Evolutionary conservation across 2,113 vertebrate genomes (phyloP), one percentile per base, ranked within the genome.

Genomic region (Hemibagrus wyckioides): DNA sequence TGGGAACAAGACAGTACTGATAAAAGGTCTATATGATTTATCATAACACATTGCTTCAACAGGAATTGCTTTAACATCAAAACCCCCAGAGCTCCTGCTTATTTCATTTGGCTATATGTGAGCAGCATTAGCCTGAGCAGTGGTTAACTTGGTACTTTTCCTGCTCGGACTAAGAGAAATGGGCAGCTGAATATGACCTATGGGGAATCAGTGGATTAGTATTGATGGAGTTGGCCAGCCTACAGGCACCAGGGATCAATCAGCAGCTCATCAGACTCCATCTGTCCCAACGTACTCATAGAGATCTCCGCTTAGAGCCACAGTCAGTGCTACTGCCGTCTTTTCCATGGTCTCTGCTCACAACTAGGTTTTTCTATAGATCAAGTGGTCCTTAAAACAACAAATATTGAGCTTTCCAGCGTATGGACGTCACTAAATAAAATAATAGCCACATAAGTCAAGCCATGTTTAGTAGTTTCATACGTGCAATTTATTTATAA

Each of bases 91-190:
- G 23, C 41, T 65, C 21, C 4, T n/a, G 44, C 19, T 83, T 65
- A 83, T 83, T 77, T 39, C 10, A 81, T 57, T 67, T 63, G 33
- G 56, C 83, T 25, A 73, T 69, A 52, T 79, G 17, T 69, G 48
- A 21, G 82, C 63, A 83, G 48, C 7, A 1, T 83, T 83, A 69
- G 63, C 83, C 73, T 73, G 80, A 85, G 39, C 80, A 88, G 77
- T 4, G 28, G 48, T 79, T 82, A 59, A 85, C 63, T 59, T n/a
- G 4, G 57, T 80, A 59, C 30, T 36, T 80, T 84, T 80, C 75
- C 57, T 86, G 87, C 87, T 54, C 77, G 88, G 92, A 92, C 92
- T 91, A 85, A 91, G 92, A 94, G 39, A 76, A 90, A 93, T 90
- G 86, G 84, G 30, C 39, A 59, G 76, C 67, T 84, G 56, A 77